Conservation (phyloP, 2,888 invertebrate species). For the Fragum fragum region DNA sequence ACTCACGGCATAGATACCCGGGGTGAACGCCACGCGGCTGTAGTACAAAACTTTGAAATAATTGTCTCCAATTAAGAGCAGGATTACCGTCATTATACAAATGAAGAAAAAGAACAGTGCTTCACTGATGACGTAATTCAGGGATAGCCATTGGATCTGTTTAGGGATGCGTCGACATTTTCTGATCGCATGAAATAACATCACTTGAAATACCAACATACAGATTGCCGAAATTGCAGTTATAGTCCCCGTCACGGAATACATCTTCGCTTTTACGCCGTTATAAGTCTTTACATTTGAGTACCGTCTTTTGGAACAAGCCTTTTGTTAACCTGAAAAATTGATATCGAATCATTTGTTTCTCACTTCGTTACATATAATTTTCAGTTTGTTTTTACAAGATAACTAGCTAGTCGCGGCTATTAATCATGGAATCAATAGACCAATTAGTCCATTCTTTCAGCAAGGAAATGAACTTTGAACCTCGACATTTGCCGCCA, state of each 20-base stretch:
- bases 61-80: background rate
- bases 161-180: constrained; percentile 2
- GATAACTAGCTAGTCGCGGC: too few relatives aligned
- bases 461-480: too few relatives aligned
- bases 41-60: background rate
- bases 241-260: background rate
- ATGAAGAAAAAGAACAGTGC: background rate
- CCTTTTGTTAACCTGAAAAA: too few relatives aligned
- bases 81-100: background rate
- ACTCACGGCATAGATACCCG: background rate
- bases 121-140: constrained; percentile 5
- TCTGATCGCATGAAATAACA: background rate
- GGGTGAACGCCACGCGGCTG: background rate
- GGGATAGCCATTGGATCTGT: background rate
- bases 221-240: background rate
- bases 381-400: too few relatives aligned
- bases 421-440: too few relatives aligned
- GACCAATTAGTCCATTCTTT: too few relatives aligned
- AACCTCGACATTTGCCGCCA: too few relatives aligned
- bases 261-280: too few relatives aligned
- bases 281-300: too few relatives aligned
- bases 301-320: too few relatives aligned
- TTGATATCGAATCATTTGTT: too few relatives aligned
- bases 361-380: too few relatives aligned
- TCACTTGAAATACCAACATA: background rate